Conservation (phyloP, 2,797 vertebrate genomes). For the Poecile montanus region DNA sequence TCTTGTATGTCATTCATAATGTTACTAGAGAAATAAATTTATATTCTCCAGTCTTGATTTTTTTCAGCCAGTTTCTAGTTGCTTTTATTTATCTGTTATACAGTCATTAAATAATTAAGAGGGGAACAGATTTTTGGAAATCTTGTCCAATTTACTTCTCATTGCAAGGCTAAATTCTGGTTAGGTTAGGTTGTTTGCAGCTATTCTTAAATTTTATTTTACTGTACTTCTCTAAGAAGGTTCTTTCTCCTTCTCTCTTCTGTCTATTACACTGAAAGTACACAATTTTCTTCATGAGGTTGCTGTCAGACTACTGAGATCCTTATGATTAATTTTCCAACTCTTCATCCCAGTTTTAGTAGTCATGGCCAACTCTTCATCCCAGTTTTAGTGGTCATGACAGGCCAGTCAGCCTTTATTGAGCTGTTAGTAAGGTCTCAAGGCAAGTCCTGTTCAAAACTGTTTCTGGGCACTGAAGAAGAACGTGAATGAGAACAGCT, state of each 20-base stretch:
- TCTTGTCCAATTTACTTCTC: not conserved
- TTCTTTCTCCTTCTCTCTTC: not conserved
- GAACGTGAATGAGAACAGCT: not conserved
- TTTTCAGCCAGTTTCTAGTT: not conserved
- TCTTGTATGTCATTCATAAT: not conserved
- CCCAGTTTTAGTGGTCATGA: not conserved
- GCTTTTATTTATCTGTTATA: not conserved
- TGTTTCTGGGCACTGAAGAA: not conserved
- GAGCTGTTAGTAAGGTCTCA: not conserved
- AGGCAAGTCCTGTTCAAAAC: not conserved
- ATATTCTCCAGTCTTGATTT: not conserved
- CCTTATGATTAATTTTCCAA: not conserved
- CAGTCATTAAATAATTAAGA: not conserved
- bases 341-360: not conserved
- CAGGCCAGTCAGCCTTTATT: not conserved
- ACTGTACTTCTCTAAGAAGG: not conserved
- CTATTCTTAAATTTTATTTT: not conserved
- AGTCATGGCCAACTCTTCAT: not conserved
- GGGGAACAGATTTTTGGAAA: not conserved
- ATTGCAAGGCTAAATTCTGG: not conserved
- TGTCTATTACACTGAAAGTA: not conserved
- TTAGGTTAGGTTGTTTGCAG: not conserved
- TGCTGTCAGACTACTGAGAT: not conserved
- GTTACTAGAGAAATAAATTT: not conserved
- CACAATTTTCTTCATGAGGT: fast-evolving